Base-by-base conservation (phyloP, 2,888 invertebrate species). In the Cantharis rufa region DNA sequence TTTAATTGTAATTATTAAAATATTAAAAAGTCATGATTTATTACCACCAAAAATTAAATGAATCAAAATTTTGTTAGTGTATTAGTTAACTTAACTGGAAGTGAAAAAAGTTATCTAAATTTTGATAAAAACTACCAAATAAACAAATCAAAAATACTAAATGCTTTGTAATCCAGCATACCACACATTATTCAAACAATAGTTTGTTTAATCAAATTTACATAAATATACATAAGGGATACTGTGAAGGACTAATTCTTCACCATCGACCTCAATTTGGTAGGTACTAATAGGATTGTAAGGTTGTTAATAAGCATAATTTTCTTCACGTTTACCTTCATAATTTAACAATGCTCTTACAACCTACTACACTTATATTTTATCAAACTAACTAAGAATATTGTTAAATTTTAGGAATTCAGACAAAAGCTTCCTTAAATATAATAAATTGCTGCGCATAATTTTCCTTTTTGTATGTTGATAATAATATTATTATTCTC, bases 171-270 rank as follows among this genome's bases (percentile, higher is more conserved):
- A 21, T 66, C 21, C 64, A 13, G 21, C n/a, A 66, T 66, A 24
- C 48, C 48, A 48, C 21, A 48, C 64, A 72, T 72, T 68, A 72
- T 72, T 72, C 72, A 72, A 11, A 18, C n/a, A 32, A 69, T 32
- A 48, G 71, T 66, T 28, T 28, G 7, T 15, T 72, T 66, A 72
- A 72, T 18, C 28, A 48, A 68, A 66, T 72, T 68, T 68, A 64
- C 64, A 61, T 32, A 48, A 72, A 72, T 66, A 61, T 72, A 68
- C 64, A 21, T 66, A 66, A 66, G 16, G 64, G 64, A 64, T 64
- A 21, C n/a, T 64, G 15, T 64, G 13, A 4, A 64, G 64, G 64
- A 66, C 16, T 66, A 66, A 66, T 66, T 66, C 64, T 66, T 66
- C 16, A 66, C 21, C 21, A 21, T 24, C 15, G 21, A 16, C 64